Conservation (phyloP, 2,888 invertebrate species). For the Automeris io region DNA sequence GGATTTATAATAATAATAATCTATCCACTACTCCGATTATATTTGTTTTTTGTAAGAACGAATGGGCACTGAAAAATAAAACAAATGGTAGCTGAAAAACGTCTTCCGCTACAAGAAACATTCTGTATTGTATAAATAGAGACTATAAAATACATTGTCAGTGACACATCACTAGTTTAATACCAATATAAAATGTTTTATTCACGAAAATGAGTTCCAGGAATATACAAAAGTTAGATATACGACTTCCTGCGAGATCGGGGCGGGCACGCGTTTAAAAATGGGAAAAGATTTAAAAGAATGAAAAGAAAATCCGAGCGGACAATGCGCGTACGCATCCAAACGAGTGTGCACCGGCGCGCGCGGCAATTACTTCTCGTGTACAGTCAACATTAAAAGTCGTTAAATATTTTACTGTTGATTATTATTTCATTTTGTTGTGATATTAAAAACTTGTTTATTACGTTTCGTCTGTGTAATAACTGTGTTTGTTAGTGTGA, state of each 20-base stretch:
- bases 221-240: conserved; percentile 30
- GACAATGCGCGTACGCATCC: conserved; percentile 56
- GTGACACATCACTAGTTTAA: conserved; percentile 34
- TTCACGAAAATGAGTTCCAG: conserved; percentile 60
- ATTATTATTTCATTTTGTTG: conserved; percentile 4
- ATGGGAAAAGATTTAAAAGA: conserved; percentile 53
- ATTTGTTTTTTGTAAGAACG: background rate
- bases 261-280: conserved; percentile 42
- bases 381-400: conserved; percentile 37
- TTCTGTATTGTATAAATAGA: conserved; percentile 45
- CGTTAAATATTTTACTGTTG: conserved; percentile 1
- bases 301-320: conserved; percentile 34
- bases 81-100: conserved; percentile 30
- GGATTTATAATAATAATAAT: background rate
- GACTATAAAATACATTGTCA: conserved; percentile 53
- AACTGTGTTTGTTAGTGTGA: background rate
- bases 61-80: conserved; percentile 11
- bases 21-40: background rate
- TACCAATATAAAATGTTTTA: conserved; percentile 51
- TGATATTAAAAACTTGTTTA: conserved; percentile 3
- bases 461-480: background rate
- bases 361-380: conserved; percentile 51
- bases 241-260: conserved; percentile 55
- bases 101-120: conserved; percentile 47
- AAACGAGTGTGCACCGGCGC: conserved; percentile 53